These are phyloP conservation scores for Oasisia sp. DNA, from an alignment of 2,888 invertebrate species.

Conservation along the genomic window DNA sequence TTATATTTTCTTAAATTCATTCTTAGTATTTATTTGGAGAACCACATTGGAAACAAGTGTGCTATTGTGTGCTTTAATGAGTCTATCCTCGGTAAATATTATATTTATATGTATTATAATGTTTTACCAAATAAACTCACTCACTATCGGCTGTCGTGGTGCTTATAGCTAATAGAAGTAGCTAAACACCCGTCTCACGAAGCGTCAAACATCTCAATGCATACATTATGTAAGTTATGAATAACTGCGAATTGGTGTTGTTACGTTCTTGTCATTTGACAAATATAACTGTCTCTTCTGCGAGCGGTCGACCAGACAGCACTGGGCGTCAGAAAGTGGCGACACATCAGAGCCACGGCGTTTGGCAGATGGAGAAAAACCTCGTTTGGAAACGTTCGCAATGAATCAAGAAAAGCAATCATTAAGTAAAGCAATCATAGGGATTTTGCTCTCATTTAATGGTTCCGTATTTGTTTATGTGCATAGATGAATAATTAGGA, in stretches of 20 bases:
- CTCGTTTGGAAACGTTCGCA: background rate
- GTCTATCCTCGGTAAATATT: too few species aligned
- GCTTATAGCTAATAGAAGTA: too few species aligned
- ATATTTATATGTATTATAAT: too few species aligned
- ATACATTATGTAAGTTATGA: background rate
- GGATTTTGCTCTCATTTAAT: background rate
- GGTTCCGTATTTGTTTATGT: too few species aligned
- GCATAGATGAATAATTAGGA: background rate
- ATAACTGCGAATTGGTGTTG: background rate
- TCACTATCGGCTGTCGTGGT: too few species aligned
- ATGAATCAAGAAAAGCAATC: background rate
- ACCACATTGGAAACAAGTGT: too few species aligned
- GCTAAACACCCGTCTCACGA: too few species aligned
- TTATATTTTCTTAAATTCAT: too few species aligned
- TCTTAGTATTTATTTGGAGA: too few species aligned
- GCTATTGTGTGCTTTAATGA: too few species aligned
- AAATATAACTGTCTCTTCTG: background rate
- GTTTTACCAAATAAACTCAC: too few species aligned
- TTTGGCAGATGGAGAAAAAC: background rate
- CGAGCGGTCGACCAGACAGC: background rate
- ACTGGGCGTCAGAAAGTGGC: background rate
- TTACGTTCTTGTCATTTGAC: background rate
- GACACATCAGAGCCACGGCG: background rate
- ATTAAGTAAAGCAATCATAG: background rate
- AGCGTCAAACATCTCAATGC: background rate